Conservation (phyloP, 2,113 vertebrate species). For the Serinus canaria region DNA sequence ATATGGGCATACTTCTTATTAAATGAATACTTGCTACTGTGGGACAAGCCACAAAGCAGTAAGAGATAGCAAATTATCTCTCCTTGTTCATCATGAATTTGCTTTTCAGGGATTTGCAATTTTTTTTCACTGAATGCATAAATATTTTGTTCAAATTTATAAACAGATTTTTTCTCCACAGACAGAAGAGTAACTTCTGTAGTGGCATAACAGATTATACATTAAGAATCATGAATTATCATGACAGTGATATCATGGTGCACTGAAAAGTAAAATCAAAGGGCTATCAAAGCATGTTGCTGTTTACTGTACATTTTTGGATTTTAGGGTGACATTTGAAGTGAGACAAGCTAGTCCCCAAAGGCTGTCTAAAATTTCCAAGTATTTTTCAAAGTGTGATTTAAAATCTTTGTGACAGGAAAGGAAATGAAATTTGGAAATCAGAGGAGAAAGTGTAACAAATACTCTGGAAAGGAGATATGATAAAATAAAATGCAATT, state of each 20-base stretch:
- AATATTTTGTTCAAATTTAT: neutral
- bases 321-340: neutral
- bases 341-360: neutral
- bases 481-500: neutral
- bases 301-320: neutral
- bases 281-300: neutral
- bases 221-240: neutral
- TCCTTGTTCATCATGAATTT: neutral
- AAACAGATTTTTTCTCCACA: neutral
- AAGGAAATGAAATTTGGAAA: neutral
- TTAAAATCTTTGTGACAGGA: neutral
- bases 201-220: neutral
- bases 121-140: neutral
- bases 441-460: neutral
- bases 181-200: neutral
- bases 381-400: neutral
- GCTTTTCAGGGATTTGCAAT: neutral
- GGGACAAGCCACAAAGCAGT: neutral
- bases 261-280: neutral
- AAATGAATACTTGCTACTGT: neutral
- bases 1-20: neutral
- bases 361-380: neutral
- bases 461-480: neutral
- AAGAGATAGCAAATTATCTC: neutral
- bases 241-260: neutral